phyloP scores from a whole-genome alignment of 2,113 vertebrate species.

The Cyprinodon tularosa region DNA sequence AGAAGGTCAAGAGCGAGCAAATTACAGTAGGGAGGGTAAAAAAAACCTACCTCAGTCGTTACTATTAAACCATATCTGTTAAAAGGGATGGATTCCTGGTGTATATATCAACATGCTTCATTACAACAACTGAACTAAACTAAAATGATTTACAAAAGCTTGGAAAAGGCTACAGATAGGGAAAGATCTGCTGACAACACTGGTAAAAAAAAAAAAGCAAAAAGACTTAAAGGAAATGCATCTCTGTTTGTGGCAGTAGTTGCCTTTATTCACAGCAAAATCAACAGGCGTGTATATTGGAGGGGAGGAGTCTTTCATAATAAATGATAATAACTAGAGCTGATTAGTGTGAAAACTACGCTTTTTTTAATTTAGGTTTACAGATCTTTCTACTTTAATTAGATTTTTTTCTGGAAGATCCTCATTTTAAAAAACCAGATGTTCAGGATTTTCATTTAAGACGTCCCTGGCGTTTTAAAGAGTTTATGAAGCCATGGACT shows the following conservation, averaged over 20 bases:
- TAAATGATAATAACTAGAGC: too few relatives aligned
- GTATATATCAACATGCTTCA: slow-evolving; percentile 1
- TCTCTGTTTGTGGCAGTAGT: background rate
- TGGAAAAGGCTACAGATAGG: background rate
- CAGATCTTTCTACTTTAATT: too few relatives aligned
- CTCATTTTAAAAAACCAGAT: too few relatives aligned
- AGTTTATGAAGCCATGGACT: too few relatives aligned
- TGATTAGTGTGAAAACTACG: too few relatives aligned
- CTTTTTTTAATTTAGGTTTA: too few relatives aligned
- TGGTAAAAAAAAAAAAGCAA: background rate
- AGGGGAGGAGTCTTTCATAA: background rate
- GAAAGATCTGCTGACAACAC: background rate
- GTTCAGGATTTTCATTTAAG: too few relatives aligned
- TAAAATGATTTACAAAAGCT: background rate
- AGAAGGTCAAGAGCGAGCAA: slow-evolving; percentile 15
- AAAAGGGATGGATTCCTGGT: slow-evolving; percentile 1
- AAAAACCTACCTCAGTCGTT: slow-evolving; percentile 11
- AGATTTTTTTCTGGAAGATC: too few relatives aligned
- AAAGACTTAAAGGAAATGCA: background rate
- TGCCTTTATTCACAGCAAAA: background rate
- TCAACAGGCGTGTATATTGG: background rate
- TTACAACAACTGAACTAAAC: slow-evolving; percentile 1
- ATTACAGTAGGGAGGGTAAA: background rate
- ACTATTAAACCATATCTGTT: background rate
- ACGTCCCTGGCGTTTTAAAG: too few relatives aligned